Percentiles rank a stretch among this genome's conserved stretches.
Conservation (phyloP, 2,797 vertebrate species). For the Hypotaenidia okinawae region DNA sequence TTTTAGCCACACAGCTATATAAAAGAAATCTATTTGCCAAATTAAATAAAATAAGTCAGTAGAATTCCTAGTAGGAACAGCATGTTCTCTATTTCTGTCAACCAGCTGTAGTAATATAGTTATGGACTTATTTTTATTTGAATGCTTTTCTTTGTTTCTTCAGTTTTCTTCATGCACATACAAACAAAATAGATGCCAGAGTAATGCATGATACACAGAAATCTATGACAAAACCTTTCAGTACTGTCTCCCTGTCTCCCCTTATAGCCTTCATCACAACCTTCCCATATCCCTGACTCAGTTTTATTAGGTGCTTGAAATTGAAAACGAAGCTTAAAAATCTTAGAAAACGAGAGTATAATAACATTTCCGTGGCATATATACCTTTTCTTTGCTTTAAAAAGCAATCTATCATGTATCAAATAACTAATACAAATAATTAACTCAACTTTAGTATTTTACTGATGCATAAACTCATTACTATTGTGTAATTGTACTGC, state of each 20-base stretch:
- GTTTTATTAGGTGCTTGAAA: neutral
- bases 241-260: neutral
- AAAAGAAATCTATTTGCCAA: neutral
- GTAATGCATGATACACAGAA: neutral
- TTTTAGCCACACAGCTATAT: neutral
- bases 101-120: neutral
- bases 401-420: neutral
- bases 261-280: neutral
- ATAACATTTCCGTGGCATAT: neutral
- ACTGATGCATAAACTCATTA: constrained; percentile 1
- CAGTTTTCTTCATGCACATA: neutral
- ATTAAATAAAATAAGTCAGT: neutral
- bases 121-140: neutral
- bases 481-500: constrained; percentile 53
- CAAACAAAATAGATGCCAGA: neutral
- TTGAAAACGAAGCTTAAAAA: neutral
- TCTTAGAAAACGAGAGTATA: neutral
- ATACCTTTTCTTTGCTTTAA: neutral
- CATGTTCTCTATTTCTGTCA: neutral
- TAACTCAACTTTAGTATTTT: neutral
- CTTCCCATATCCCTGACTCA: neutral
- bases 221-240: neutral
- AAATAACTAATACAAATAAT: neutral
- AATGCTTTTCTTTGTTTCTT: neutral
- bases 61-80: neutral